These are phyloP conservation scores for Oithona nana DNA, from an alignment of 2,888 invertebrate species.

Conservation along the genomic window DNA sequence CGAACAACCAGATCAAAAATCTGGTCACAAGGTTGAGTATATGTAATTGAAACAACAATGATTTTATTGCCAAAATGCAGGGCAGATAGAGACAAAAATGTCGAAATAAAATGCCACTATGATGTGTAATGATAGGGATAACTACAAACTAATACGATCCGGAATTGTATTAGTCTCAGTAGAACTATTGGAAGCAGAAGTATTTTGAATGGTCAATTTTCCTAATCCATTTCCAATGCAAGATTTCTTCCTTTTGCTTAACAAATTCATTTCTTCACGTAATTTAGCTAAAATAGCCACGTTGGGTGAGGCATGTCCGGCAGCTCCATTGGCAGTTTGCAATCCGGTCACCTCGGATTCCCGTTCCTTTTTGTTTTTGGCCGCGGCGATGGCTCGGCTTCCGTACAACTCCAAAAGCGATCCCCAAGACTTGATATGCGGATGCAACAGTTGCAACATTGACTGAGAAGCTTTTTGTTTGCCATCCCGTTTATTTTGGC, in stretches of 20 bases:
- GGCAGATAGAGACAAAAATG: too few relatives aligned
- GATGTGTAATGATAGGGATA: too few relatives aligned
- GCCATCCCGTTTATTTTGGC: conserved; percentile 87
- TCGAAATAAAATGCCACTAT: too few relatives aligned
- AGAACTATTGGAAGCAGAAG: too few relatives aligned
- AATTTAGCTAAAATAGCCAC: conserved; percentile 71
- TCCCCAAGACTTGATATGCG: conserved; percentile 85
- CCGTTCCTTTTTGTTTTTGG: conserved; percentile 75
- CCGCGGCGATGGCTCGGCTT: conserved; percentile 67
- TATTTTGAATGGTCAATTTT: not conserved
- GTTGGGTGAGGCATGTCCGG: conserved; percentile 48
- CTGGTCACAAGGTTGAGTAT: too few relatives aligned
- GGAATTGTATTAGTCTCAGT: too few relatives aligned
- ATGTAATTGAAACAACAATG: too few relatives aligned
- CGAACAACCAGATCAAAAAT: too few relatives aligned
- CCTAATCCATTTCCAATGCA: not conserved
- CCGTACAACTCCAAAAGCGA: conserved; percentile 80
- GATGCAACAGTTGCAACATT: conserved; percentile 77
- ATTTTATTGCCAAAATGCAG: too few relatives aligned
- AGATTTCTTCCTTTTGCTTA: not conserved
- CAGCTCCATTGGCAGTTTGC: not conserved
- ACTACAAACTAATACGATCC: too few relatives aligned
- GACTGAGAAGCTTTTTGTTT: conserved; percentile 90
- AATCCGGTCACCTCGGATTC: conserved; percentile 45
- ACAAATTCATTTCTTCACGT: conserved; percentile 49